Percentiles rank a stretch among this genome's conserved stretches.
Evolutionary conservation across 1,140 invertebrate species (phyloP).

Genomic region (Akabosia matsudoensis): DNA sequence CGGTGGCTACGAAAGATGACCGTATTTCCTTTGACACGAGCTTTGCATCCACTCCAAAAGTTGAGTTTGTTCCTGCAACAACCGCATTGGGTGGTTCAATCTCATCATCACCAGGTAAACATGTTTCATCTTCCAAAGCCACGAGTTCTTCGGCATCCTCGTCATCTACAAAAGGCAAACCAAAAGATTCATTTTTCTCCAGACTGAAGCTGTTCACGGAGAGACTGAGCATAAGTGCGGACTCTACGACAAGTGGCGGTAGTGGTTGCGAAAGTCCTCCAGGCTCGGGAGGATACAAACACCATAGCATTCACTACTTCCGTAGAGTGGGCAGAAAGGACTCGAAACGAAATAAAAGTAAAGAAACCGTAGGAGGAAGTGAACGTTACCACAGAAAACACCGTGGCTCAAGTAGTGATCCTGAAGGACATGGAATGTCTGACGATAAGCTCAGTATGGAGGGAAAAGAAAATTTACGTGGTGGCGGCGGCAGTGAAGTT

Average conservation of each 20-base stretch:
- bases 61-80: constrained; percentile 29
- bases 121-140: neutral
- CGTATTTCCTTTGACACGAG: constrained; percentile 32
- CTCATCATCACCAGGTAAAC: constrained; percentile 13
- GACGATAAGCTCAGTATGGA: neutral
- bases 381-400: constrained; percentile 21
- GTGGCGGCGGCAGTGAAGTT: constrained; percentile 36
- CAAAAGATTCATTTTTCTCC: constrained; percentile 45
- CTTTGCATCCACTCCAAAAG: constrained; percentile 33
- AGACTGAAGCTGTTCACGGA: constrained; percentile 44
- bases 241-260: constrained; percentile 31
- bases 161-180: constrained; percentile 35
- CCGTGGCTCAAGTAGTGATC: constrained; percentile 40
- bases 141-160: constrained; percentile 6
- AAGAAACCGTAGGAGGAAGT: neutral
- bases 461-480: constrained; percentile 13
- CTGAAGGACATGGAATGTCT: constrained; percentile 25
- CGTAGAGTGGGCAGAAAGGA: constrained; percentile 26
- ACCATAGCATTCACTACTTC: constrained; percentile 40
- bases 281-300: constrained; percentile 5
- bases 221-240: constrained; percentile 30
- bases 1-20: constrained; percentile 28
- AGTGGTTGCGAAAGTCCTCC: constrained; percentile 30
- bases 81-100: neutral
- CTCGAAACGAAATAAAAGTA: neutral